These are phyloP conservation scores for Mythimna albipuncta DNA, from an alignment of 2,888 invertebrate genomes.

Conservation along the genomic window DNA sequence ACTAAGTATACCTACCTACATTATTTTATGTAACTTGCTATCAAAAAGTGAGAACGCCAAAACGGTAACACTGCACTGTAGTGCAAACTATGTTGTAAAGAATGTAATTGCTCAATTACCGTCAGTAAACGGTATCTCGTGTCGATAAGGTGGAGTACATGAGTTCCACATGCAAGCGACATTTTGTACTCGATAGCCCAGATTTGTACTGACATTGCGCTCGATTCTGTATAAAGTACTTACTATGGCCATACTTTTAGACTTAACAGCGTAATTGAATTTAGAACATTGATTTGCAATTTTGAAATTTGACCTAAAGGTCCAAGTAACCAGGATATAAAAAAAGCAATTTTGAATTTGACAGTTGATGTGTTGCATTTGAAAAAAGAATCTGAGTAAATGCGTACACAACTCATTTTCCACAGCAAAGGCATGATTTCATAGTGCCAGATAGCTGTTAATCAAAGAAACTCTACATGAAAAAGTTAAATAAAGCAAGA, in stretches of 20 bases:
- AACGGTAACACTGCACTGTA: conserved; percentile 26
- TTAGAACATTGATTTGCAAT: not conserved
- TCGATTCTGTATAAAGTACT: conserved; percentile 40
- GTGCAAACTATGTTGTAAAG: conserved; percentile 74
- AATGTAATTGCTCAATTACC: conserved; percentile 86
- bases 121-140: conserved; percentile 73
- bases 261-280: not conserved
- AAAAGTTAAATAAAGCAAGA: not conserved
- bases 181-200: conserved; percentile 75
- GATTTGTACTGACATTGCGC: conserved; percentile 81
- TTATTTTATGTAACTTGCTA: conserved; percentile 1
- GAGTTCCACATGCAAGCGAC: conserved; percentile 51
- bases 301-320: no score
- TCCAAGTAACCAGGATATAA: no score
- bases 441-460: not conserved
- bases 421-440: not conserved
- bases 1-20: not conserved
- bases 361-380: not conserved
- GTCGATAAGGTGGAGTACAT: conserved; percentile 61
- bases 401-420: not conserved
- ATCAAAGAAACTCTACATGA: not conserved
- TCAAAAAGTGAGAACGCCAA: not conserved
- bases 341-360: no score
- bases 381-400: conserved; percentile 18
- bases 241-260: conserved; percentile 17